phyloP scores from a whole-genome alignment of 2,797 vertebrate species.

The Mormyrops attenuatus region DNA sequence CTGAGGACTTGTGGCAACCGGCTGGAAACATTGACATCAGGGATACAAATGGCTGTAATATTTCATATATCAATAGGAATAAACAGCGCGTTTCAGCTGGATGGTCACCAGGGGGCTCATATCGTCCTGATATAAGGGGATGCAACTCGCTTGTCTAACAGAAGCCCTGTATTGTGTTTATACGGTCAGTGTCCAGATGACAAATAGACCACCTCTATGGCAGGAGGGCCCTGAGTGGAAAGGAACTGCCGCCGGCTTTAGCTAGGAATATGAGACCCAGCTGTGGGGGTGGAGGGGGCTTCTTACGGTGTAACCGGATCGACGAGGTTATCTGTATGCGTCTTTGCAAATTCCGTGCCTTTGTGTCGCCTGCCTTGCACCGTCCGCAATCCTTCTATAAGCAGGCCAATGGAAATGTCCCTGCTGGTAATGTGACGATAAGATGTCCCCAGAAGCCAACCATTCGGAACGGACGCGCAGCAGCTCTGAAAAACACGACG shows the following conservation, averaged over 20 bases:
- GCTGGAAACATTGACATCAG: not conserved
- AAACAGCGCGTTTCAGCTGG: not conserved
- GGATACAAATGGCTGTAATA: conserved; percentile 22
- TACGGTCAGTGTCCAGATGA: conserved; percentile 2
- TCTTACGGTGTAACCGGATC: not conserved
- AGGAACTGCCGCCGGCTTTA: not conserved
- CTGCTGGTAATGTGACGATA: not conserved
- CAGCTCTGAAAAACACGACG: not conserved
- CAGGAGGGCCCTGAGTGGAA: not conserved
- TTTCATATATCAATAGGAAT: conserved; percentile 16
- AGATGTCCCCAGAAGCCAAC: not conserved
- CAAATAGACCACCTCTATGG: not conserved
- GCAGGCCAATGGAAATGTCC: not conserved
- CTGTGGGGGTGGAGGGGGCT: not conserved
- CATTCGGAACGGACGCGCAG: not conserved
- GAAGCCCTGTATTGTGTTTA: not conserved
- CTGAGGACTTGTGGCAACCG: not conserved
- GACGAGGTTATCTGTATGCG: not conserved
- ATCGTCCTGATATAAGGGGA: not conserved
- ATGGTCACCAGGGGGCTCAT: not conserved
- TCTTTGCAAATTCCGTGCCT: not conserved
- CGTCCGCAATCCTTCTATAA: not conserved
- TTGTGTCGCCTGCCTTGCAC: not conserved
- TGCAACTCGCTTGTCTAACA: not conserved
- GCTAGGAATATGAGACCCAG: not conserved